Conservation (phyloP, 2,797 vertebrate species). For the Acropternis orthonyx region DNA sequence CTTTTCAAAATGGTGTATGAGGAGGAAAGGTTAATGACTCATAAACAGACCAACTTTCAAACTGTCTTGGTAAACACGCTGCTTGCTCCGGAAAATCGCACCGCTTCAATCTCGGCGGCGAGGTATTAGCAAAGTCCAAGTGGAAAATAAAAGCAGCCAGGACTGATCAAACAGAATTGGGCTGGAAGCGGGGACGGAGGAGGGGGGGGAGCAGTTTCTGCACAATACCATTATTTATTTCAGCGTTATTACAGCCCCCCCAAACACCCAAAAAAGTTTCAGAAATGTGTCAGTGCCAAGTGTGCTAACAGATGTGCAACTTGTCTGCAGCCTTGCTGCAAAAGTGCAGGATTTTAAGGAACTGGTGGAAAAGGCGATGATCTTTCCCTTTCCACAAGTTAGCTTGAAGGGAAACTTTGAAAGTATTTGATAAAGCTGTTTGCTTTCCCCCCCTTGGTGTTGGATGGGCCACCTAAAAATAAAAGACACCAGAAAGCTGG, state of each 20-base stretch:
- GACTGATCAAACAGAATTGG: conserved; percentile 53
- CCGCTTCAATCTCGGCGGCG: conserved; percentile 26
- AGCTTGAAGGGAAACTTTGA: conserved; percentile 9
- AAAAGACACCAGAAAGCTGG: neutral
- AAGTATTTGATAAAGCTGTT: neutral
- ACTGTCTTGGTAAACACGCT: conserved; percentile 30
- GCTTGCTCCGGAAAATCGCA: conserved; percentile 33
- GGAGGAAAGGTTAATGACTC: conserved; percentile 67
- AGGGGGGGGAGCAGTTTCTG: neutral
- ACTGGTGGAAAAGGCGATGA: neutral
- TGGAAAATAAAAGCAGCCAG: conserved; percentile 44
- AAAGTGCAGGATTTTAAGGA: neutral
- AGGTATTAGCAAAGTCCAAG: conserved; percentile 48
- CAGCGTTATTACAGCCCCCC: neutral
- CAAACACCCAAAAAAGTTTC: conserved; percentile 9
- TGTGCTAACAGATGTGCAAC: conserved; percentile 26
- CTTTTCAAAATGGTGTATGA: conserved; percentile 45
- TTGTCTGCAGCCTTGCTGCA: neutral
- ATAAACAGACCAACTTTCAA: conserved; percentile 53
- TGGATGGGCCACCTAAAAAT: conserved; percentile 19
- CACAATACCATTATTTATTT: conserved; percentile 43
- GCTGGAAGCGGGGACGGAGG: neutral
- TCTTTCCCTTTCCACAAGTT: neutral
- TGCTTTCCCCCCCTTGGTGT: neutral
- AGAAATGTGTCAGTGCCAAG: conserved; percentile 28